Conservation (phyloP, 2,113 vertebrate genomes). For the Ptychochromis oligacanthus region DNA sequence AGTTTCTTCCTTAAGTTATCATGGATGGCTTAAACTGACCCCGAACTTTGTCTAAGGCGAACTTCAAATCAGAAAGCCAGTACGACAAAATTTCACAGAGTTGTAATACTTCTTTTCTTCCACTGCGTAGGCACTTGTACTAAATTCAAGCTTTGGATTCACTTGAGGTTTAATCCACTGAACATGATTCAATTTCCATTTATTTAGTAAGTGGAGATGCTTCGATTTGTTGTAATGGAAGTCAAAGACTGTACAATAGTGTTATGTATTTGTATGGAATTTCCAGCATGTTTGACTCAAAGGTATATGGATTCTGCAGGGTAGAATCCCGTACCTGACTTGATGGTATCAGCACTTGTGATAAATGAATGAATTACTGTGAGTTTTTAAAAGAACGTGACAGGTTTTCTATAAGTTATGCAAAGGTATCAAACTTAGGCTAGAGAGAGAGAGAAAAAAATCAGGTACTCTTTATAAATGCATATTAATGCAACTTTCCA, state of each 20-base stretch:
- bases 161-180: conserved; percentile 65
- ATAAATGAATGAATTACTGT: conserved; percentile 81
- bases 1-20: neutral
- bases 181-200: conserved; percentile 57
- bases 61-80: conserved; percentile 21
- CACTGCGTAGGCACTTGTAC: conserved; percentile 45
- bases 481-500: conserved; percentile 74
- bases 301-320: conserved; percentile 83
- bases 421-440: conserved; percentile 77
- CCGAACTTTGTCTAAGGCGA: neutral
- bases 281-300: conserved; percentile 72
- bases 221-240: conserved; percentile 63
- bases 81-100: conserved; percentile 26
- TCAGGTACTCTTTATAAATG: conserved; percentile 82
- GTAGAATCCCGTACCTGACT: conserved; percentile 79
- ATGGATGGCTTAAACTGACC: neutral
- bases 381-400: conserved; percentile 75
- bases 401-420: conserved; percentile 78
- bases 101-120: conserved; percentile 30
- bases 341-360: conserved; percentile 75
- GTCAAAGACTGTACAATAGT: conserved; percentile 80
- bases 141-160: conserved; percentile 60
- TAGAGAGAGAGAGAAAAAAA: conserved; percentile 67
- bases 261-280: conserved; percentile 81
- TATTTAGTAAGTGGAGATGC: conserved; percentile 55